phyloP scores from a whole-genome alignment of 1,140 invertebrate genomes.

The Venturia canescens region DNA sequence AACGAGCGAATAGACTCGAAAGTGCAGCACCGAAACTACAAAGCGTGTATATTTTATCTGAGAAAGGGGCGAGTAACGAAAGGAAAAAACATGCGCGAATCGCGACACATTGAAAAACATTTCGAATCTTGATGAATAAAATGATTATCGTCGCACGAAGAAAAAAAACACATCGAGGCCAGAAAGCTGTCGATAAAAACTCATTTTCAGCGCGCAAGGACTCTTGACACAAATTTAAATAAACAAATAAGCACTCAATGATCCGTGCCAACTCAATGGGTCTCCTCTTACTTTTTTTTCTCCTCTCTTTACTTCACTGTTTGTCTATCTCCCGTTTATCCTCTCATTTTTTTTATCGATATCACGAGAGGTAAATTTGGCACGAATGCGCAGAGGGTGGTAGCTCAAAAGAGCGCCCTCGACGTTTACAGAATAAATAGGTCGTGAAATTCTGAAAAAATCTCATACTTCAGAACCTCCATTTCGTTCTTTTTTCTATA shows the following conservation, averaged over 20 bases:
- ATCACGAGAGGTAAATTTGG: not conserved
- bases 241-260: conserved; percentile 12
- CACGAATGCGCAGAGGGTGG: not conserved
- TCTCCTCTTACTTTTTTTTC: conserved; percentile 1
- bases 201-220: not conserved
- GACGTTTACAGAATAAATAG: too few species aligned
- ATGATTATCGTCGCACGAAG: not conserved
- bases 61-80: not conserved
- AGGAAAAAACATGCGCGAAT: not conserved
- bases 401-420: too few species aligned
- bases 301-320: not conserved
- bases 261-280: not conserved
- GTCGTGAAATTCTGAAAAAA: too few species aligned
- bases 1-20: too few species aligned
- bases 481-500: too few species aligned
- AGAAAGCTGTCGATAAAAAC: not conserved
- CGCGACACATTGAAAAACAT: not conserved
- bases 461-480: too few species aligned
- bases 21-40: too few species aligned
- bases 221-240: conserved; percentile 24
- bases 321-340: not conserved
- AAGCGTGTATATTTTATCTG: too few species aligned
- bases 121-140: not conserved
- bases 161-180: not conserved
- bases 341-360: not conserved